Conservation (phyloP, 2,888 invertebrate genomes). For the Drosophila cyrtoloma region DNA sequence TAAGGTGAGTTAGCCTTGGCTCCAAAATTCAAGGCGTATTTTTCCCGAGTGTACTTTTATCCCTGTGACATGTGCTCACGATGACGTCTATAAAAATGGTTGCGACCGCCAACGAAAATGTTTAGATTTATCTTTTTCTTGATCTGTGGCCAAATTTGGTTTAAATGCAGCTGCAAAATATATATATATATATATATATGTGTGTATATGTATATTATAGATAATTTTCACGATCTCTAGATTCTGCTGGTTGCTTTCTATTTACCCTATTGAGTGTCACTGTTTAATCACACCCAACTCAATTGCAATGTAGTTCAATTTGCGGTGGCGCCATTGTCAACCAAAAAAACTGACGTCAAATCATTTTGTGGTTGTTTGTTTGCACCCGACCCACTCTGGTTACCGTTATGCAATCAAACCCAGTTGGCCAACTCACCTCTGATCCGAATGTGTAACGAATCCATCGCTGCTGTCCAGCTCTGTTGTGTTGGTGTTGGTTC, state of each 20-base stretch:
- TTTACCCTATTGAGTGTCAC: conserved; percentile 40
- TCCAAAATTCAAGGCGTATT: not conserved
- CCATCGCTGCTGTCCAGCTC: conserved; percentile 20
- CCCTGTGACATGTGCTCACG: conserved; percentile 57
- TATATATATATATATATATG: not conserved
- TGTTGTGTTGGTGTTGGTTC: conserved; percentile 34
- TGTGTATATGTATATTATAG: not conserved
- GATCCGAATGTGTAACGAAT: conserved; percentile 45
- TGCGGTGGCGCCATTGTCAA: conserved; percentile 49
- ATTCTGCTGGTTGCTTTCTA: conserved; percentile 16
- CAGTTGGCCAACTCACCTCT: conserved; percentile 60
- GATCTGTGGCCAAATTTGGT: conserved; percentile 49
- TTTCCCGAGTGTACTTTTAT: conserved; percentile 24
- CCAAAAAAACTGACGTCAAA: conserved; percentile 56
- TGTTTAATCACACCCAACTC: conserved; percentile 33
- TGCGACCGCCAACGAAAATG: conserved; percentile 61
- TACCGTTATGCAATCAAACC: conserved; percentile 50
- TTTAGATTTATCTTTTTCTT: conserved; percentile 46
- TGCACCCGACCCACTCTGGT: conserved; percentile 36
- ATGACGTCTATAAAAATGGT: conserved; percentile 60
- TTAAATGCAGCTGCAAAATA: conserved; percentile 14
- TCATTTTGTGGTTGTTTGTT: conserved; percentile 10
- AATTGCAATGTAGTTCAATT: conserved; percentile 68
- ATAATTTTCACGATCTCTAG: not conserved
- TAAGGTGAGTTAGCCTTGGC: not conserved